A percentile compares a stretch with the other conserved stretches of the same genome.
Evolutionary conservation across 2,797 vertebrate genomes (phyloP).

Genomic region (Podargus strigoides): DNA sequence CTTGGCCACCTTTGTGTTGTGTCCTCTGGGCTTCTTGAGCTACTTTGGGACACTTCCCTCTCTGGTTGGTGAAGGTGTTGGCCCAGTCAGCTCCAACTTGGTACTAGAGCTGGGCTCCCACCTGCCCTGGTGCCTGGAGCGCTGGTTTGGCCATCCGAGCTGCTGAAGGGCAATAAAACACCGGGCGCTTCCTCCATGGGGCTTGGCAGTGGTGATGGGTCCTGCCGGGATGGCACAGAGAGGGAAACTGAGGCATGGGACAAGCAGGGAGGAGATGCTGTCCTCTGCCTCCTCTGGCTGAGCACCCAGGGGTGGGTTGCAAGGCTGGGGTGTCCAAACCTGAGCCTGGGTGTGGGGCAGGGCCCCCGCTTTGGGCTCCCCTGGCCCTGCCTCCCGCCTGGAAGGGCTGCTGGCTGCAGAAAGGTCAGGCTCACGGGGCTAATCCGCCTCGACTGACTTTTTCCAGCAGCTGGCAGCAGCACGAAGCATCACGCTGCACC

Average conservation of each 20-base stretch:
- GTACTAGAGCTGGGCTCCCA: accelerated
- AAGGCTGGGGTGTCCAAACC: background rate
- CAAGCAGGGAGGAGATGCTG: accelerated
- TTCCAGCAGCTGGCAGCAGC: background rate
- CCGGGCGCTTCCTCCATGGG: accelerated
- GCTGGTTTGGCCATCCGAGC: background rate
- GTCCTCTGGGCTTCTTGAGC: background rate
- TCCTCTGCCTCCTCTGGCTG: accelerated
- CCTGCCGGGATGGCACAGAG: background rate
- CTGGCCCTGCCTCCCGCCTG: background rate
- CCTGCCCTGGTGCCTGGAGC: background rate
- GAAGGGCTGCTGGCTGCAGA: background rate
- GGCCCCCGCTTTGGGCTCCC: background rate
- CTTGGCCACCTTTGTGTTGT: background rate
- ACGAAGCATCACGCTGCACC: background rate
- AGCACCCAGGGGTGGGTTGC: background rate
- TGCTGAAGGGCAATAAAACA: background rate
- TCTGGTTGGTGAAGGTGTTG: background rate
- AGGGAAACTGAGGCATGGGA: background rate
- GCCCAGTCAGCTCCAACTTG: background rate
- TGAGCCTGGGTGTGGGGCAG: background rate
- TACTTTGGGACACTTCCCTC: background rate
- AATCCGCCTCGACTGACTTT: background rate
- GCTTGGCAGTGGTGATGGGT: accelerated
- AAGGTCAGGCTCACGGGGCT: background rate